Evolutionary conservation across 2,797 vertebrate genomes (phyloP), one percentile per base, ranked within the genome.

Genomic region (Myotis pilosus): DNA sequence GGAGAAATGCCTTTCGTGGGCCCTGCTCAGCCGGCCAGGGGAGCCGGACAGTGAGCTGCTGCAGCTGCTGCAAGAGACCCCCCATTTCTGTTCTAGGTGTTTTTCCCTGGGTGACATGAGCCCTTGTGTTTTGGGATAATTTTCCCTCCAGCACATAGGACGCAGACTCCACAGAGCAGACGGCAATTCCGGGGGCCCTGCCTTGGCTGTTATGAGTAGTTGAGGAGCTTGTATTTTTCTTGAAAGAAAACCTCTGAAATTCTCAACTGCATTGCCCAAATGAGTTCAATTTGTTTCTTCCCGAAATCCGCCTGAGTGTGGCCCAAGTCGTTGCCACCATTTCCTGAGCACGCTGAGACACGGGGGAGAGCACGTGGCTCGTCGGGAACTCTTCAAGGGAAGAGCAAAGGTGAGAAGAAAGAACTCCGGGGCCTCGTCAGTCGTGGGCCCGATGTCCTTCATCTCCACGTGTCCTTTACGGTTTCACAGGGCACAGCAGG

Each of bases 1-100:
- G 30, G 13, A 97, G 96, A 94, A 74, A 87, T 89, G 92, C 86
- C 91, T 96, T 96, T 94, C 72, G 75, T 51, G 94, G 95, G 51
- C 83, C 17, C 38, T 51, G 81, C 95, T 95, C 92, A 94, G 79
- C 6, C 10, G 68, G 71, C 96, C 62, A 25, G 33, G 41, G 6
- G 30, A 91, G 91, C 23, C 91, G 86, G 28, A 38, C 96, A 93
- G 84, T 88, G 92, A 97, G 57, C 38, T 95, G 78, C 84, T 83
- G 91, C n/a, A 84, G 94, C 57, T 87, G 94, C 96, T 92, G 75
- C 33, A 79, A 74, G 72, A 81, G 94, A 66, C 49, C 60, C 13
- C 12, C 74, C 93, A 69, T 79, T 79, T 30, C 89, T 94, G 96
- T 91, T 94, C 94, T 83, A 49, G 91, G 55, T 38, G 60, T 89